Evolutionary conservation across 2,113 vertebrate genomes (phyloP).

Genomic region (Excalfactoria chinensis): DNA sequence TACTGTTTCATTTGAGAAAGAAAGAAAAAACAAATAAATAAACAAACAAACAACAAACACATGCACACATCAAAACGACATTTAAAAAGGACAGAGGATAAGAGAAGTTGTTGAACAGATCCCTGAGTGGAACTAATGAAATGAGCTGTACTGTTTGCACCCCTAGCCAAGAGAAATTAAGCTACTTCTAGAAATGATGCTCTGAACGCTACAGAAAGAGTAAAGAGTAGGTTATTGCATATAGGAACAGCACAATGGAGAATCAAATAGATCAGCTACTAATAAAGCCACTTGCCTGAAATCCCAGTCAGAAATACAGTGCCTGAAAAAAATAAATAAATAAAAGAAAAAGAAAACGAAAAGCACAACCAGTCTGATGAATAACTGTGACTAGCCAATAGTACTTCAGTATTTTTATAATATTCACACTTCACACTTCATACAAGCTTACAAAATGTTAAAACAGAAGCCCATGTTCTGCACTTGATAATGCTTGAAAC

Average conservation of each 20-base stretch:
- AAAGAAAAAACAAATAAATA: background rate
- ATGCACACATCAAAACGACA: background rate
- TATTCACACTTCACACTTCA: constrained; percentile 6
- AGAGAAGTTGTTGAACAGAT: background rate
- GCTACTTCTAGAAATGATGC: constrained; percentile 17
- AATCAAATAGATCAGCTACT: background rate
- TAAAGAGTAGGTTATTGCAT: background rate
- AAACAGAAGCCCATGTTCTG: background rate
- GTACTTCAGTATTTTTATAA: background rate
- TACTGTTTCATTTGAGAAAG: background rate
- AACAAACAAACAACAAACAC: background rate
- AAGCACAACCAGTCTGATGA: constrained; percentile 23
- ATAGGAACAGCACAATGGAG: constrained; percentile 18
- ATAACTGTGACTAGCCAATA: constrained; percentile 13
- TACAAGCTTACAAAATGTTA: background rate
- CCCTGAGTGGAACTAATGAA: background rate
- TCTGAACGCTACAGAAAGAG: constrained; percentile 36
- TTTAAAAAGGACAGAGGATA: background rate
- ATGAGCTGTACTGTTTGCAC: constrained; percentile 27
- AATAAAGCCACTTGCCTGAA: constrained; percentile 45
- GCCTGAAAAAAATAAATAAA: too few species aligned
- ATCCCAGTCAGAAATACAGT: constrained; percentile 20
- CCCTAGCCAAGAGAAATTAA: constrained; percentile 32
- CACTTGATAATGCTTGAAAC: background rate
- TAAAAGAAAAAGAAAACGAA: background rate